phyloP scores from a whole-genome alignment of 2,888 invertebrate species.

The Melikaiella ostensackeni region DNA sequence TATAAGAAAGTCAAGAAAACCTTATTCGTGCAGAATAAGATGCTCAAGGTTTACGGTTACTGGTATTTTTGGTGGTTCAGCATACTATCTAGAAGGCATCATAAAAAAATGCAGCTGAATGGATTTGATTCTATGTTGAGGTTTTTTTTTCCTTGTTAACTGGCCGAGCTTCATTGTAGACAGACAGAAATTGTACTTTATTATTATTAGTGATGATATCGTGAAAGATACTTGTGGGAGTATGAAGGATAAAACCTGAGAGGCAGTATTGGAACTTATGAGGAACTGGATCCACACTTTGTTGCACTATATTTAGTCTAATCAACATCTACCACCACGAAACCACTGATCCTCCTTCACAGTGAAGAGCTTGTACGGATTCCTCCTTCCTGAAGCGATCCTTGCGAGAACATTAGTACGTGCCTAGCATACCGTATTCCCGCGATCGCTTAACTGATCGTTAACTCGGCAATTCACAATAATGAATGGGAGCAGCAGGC shows the following conservation, averaged over 20 bases:
- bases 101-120: no score
- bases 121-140: no score
- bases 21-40: no score
- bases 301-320: neutral
- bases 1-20: no score
- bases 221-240: no score
- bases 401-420: slow-evolving; percentile 62
- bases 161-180: no score
- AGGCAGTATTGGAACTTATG: neutral
- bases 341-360: neutral
- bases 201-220: no score
- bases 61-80: no score
- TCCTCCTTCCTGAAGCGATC: slow-evolving; percentile 51
- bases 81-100: no score
- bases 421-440: slow-evolving; percentile 64
- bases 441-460: slow-evolving; percentile 69
- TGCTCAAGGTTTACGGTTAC: no score
- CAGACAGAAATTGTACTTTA: no score
- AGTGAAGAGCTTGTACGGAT: neutral
- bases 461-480: slow-evolving; percentile 63
- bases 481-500: slow-evolving; percentile 60
- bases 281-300: neutral
- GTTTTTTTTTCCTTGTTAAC: no score
- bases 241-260: neutral
- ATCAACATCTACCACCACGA: neutral